phyloP scores from a whole-genome alignment of 2,797 vertebrate species.

The Urophycis tenuis region DNA sequence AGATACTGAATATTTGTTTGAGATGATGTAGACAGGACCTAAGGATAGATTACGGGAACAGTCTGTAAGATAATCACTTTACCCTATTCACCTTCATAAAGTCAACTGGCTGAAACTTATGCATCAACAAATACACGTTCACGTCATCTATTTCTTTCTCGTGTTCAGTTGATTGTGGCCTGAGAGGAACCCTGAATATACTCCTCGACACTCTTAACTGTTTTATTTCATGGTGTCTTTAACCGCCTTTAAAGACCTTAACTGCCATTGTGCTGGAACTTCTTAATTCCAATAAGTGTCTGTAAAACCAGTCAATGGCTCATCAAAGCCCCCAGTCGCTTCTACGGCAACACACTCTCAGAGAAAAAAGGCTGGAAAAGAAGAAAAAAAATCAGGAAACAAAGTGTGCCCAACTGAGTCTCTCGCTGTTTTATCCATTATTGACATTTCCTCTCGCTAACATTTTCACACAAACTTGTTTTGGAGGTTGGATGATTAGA shows the following conservation, averaged over 20 bases:
- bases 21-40: neutral
- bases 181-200: no score
- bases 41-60: no score
- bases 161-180: no score
- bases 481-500: conserved; percentile 1
- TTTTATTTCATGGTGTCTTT: neutral
- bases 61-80: no score
- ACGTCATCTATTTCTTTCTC: no score
- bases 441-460: neutral
- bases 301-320: neutral
- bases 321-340: neutral
- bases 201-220: neutral
- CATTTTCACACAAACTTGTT: neutral
- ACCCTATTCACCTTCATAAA: no score
- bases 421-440: neutral
- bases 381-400: neutral
- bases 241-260: neutral
- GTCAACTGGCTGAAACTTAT: no score
- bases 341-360: neutral
- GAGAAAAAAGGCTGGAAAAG: neutral
- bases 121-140: no score
- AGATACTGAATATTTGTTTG: no score
- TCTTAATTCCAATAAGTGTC: neutral
- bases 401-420: no score
- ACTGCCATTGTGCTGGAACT: neutral